These are phyloP conservation scores for Andrena praecox DNA, from an alignment of 2,888 invertebrate species.

Conservation along the genomic window DNA sequence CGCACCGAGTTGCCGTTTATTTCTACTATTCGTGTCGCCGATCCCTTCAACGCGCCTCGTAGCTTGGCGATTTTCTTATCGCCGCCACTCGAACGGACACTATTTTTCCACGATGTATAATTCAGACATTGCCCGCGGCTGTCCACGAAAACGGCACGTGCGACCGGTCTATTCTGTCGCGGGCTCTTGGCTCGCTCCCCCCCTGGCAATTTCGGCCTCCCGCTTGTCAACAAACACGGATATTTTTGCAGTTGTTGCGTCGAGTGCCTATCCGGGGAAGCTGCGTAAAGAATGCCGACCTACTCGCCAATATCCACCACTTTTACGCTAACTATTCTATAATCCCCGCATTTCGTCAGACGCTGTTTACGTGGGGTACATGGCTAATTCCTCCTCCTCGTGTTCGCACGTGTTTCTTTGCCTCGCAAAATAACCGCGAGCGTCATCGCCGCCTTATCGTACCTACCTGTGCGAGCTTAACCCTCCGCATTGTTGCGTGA, in stretches of 20 bases:
- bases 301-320: neutral
- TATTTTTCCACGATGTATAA: neutral
- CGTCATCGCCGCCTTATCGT: conserved; percentile 21
- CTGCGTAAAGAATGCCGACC: neutral
- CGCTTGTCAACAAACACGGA: conserved; percentile 4
- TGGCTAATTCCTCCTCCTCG: neutral
- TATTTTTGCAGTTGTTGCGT: neutral
- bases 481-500: neutral
- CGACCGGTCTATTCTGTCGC: neutral
- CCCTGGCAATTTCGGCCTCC: neutral
- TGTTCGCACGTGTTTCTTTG: conserved; percentile 10
- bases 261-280: neutral
- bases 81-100: neutral
- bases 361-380: neutral
- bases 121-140: neutral
- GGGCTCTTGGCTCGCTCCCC: neutral
- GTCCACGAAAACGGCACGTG: neutral
- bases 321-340: neutral
- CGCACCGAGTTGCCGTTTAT: neutral
- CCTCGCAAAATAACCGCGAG: neutral
- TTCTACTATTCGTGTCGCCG: neutral
- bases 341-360: neutral
- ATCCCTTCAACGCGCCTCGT: no score
- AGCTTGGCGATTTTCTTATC: no score
- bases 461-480: no score